These are phyloP conservation scores for Pemphredon lugubris DNA, from an alignment of 2,888 invertebrate species.

Conservation along the genomic window DNA sequence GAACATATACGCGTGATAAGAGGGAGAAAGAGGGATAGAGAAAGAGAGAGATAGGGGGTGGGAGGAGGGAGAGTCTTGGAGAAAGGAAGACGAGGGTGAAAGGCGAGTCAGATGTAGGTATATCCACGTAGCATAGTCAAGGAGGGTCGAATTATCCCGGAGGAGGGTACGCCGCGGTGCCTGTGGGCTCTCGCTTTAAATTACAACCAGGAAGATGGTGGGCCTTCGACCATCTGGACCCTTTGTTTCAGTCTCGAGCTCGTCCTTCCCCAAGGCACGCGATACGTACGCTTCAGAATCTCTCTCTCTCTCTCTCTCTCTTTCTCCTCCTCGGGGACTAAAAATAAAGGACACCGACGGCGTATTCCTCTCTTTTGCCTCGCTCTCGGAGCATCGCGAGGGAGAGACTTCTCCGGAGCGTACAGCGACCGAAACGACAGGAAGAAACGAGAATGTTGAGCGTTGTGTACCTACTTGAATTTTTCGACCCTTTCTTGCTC, in stretches of 20 bases:
- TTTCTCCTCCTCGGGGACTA: constrained; percentile 33
- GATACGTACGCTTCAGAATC: constrained; percentile 53
- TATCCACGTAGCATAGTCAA: constrained; percentile 32
- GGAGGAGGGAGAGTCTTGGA: constrained; percentile 29
- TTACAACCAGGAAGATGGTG: constrained; percentile 64
- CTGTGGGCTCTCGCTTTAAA: constrained; percentile 61
- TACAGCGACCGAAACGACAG: constrained; percentile 32
- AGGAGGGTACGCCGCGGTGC: constrained; percentile 36
- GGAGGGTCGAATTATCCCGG: constrained; percentile 55
- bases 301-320: too few relatives aligned
- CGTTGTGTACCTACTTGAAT: constrained; percentile 52
- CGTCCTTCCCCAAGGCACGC: constrained; percentile 62
- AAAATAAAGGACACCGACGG: constrained; percentile 49
- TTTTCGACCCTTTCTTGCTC: constrained; percentile 54
- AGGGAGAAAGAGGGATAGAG: constrained; percentile 23
- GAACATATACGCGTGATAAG: neutral
- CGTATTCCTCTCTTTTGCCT: constrained; percentile 35
- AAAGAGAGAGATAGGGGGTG: constrained; percentile 7
- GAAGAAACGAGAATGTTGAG: constrained; percentile 56
- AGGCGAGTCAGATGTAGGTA: constrained; percentile 28
- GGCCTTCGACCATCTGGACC: constrained; percentile 59
- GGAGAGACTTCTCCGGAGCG: constrained; percentile 17
- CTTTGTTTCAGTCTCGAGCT: constrained; percentile 62
- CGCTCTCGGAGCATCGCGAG: constrained; percentile 17
- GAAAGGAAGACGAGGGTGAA: constrained; percentile 36